Evolutionary conservation across 2,113 vertebrate genomes (phyloP).

Genomic region (Semnopithecus entellus): DNA sequence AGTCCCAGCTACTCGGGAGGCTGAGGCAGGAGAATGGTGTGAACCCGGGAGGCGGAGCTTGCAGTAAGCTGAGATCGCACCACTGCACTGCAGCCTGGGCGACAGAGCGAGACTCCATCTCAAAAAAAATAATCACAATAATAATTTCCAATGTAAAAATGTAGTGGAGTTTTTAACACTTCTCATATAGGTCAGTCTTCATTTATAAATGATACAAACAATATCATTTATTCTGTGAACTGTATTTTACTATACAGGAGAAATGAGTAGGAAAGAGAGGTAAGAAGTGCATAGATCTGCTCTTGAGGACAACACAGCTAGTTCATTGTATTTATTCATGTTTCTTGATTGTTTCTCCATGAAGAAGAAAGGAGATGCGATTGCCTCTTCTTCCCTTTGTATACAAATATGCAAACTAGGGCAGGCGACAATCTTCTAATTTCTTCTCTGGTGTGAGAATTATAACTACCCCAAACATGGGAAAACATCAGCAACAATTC

Average conservation of each 20-base stretch:
- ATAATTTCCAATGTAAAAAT: slow-evolving; percentile 24
- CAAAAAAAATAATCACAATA: background rate
- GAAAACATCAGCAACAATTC: background rate
- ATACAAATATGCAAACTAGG: slow-evolving; percentile 27
- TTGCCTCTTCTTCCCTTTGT: slow-evolving; percentile 39
- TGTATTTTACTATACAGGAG: background rate
- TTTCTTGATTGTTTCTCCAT: slow-evolving; percentile 48
- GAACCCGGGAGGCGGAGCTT: too few relatives aligned
- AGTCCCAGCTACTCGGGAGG: too few relatives aligned
- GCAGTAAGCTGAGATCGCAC: too few relatives aligned
- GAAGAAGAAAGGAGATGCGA: slow-evolving; percentile 51
- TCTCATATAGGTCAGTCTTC: background rate
- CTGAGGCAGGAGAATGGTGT: too few relatives aligned
- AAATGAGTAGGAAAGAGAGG: slow-evolving; percentile 16
- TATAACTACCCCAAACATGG: background rate
- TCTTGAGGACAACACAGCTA: background rate
- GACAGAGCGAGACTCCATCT: too few relatives aligned
- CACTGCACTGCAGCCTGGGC: too few relatives aligned
- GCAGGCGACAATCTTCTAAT: background rate
- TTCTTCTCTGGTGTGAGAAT: background rate
- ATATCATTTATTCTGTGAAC: slow-evolving; percentile 27
- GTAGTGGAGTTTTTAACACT: background rate
- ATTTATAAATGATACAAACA: background rate
- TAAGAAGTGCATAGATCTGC: slow-evolving; percentile 24
- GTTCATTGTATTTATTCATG: slow-evolving; percentile 62